phyloP scores from a whole-genome alignment of 2,113 vertebrate species.

The Physeter macrocephalus region DNA sequence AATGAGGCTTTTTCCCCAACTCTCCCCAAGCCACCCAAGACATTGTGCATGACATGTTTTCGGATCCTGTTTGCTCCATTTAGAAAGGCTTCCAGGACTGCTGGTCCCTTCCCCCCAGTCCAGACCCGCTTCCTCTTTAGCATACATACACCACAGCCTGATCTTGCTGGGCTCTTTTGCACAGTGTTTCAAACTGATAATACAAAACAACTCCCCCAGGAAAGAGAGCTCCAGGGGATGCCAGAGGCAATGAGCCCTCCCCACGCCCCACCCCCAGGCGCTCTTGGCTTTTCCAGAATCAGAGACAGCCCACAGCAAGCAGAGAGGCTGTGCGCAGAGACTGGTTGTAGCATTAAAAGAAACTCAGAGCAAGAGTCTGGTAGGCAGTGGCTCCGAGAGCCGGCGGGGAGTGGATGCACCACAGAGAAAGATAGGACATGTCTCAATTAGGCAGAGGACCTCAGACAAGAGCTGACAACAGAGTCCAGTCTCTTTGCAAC shows the following conservation, averaged over 20 bases:
- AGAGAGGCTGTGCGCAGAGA: slow-evolving; percentile 25
- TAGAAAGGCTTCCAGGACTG: neutral
- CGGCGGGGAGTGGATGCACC: neutral
- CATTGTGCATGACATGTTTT: neutral
- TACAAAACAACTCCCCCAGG: slow-evolving; percentile 39
- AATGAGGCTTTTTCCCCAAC: neutral
- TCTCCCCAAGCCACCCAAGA: slow-evolving; percentile 4
- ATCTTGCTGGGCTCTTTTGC: neutral
- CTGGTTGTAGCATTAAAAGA: neutral
- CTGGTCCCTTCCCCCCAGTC: neutral
- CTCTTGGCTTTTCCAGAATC: slow-evolving; percentile 32
- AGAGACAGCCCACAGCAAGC: slow-evolving; percentile 13
- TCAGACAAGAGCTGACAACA: neutral
- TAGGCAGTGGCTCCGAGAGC: neutral
- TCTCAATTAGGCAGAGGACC: slow-evolving; percentile 26
- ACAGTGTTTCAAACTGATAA: slow-evolving; percentile 10
- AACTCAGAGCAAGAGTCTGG: slow-evolving; percentile 28
- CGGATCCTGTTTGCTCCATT: slow-evolving; percentile 18
- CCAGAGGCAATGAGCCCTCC: neutral
- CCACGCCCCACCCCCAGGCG: neutral
- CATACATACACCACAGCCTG: neutral
- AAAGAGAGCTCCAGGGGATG: neutral
- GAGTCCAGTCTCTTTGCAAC: neutral
- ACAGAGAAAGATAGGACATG: neutral
- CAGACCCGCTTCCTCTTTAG: slow-evolving; percentile 12